Percentiles rank a stretch among this genome's conserved stretches.
Evolutionary conservation across 2,113 vertebrate species (phyloP).

Genomic region (Chamaea fasciata): DNA sequence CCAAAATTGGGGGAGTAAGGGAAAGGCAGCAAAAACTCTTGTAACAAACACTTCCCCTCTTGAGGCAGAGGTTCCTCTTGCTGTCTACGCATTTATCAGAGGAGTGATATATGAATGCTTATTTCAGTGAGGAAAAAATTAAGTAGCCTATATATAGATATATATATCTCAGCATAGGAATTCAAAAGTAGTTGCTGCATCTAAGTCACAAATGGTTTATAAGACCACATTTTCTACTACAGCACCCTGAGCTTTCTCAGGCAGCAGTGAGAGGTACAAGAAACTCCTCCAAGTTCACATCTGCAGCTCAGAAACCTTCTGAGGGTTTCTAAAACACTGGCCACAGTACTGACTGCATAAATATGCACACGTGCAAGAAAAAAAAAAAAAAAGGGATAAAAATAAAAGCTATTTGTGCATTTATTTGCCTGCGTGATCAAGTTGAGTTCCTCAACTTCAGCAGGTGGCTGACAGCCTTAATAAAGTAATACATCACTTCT

Average conservation of each 20-base stretch:
- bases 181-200: not conserved
- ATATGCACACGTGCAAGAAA: not conserved
- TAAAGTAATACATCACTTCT: not conserved
- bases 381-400: not conserved
- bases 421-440: not conserved
- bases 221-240: not conserved
- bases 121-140: not conserved
- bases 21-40: not conserved
- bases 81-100: not conserved
- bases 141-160: not conserved
- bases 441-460: not conserved
- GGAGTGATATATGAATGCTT: not conserved
- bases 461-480: not conserved
- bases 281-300: not conserved
- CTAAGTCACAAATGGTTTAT: not conserved
- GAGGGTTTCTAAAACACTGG: not conserved
- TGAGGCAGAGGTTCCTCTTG: not conserved
- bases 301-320: not conserved
- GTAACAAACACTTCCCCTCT: not conserved
- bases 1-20: not conserved
- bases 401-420: not conserved
- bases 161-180: not conserved
- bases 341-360: not conserved
- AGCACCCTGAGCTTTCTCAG: not conserved
- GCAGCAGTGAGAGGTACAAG: not conserved